Percentiles rank a stretch among this genome's conserved stretches.
Conservation (phyloP, 2,113 vertebrate species). For the Rissa tridactyla region DNA sequence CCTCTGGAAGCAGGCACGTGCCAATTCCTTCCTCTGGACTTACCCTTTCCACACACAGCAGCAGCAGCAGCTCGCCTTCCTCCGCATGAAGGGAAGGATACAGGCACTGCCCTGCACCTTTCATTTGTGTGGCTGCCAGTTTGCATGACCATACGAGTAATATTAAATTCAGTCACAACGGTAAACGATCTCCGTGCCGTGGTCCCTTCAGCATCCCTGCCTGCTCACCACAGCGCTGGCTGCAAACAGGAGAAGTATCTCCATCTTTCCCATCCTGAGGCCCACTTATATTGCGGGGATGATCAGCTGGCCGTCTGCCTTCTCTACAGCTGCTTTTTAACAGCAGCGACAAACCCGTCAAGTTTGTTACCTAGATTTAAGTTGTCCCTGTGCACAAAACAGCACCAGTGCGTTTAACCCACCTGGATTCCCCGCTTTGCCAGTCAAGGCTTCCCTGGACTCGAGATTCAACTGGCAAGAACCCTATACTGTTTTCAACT, state of each 20-base stretch:
- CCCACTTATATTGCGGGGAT: neutral
- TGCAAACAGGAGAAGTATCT: neutral
- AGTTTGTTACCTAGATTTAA: neutral
- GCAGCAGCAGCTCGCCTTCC: neutral
- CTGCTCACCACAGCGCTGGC: neutral
- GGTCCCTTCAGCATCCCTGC: neutral
- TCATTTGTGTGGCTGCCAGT: neutral
- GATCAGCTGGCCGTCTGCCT: neutral
- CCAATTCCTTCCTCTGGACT: neutral
- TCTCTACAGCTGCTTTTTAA: neutral
- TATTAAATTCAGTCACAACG: neutral
- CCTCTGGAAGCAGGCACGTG: neutral
- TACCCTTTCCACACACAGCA: neutral
- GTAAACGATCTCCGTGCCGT: neutral
- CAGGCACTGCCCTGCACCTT: neutral
- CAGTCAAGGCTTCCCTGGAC: neutral
- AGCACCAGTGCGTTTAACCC: neutral
- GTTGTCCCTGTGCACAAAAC: neutral
- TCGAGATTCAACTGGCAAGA: neutral
- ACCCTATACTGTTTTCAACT: neutral
- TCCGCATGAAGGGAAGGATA: fast-evolving
- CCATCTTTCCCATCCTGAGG: neutral
- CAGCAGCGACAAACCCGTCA: neutral
- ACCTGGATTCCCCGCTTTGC: neutral
- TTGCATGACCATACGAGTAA: fast-evolving